phyloP scores from a whole-genome alignment of 1,140 invertebrate genomes.

The Tigriopus japonicus region DNA sequence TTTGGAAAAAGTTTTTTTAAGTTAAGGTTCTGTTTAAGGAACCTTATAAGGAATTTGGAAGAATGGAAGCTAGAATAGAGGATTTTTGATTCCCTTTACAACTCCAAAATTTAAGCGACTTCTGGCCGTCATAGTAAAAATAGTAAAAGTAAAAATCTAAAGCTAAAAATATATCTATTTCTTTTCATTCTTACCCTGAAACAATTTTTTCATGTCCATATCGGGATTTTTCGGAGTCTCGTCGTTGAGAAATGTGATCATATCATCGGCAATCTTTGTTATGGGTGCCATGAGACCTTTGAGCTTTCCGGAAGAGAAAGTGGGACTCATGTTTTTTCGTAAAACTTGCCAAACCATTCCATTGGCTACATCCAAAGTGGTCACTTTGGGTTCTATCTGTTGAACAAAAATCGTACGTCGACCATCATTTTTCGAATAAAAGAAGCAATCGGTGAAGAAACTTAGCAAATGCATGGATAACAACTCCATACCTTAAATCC shows the following conservation, averaged over 20 bases:
- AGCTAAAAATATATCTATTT: too few relatives aligned
- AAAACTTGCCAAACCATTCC: neutral
- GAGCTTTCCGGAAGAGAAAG: slow-evolving; percentile 12
- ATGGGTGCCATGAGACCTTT: slow-evolving; percentile 10
- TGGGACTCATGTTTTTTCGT: neutral
- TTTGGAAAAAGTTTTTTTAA: too few relatives aligned
- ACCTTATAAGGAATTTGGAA: neutral
- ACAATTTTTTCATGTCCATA: neutral
- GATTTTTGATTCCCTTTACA: too few relatives aligned
- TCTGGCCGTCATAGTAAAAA: too few relatives aligned
- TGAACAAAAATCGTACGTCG: too few relatives aligned
- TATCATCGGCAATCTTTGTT: neutral
- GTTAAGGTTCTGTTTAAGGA: too few relatives aligned
- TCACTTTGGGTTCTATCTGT: neutral
- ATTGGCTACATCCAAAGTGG: slow-evolving; percentile 1
- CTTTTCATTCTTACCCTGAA: neutral
- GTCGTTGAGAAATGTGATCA: neutral
- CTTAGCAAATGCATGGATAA: too few relatives aligned
- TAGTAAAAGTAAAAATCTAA: too few relatives aligned
- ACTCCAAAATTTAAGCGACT: too few relatives aligned
- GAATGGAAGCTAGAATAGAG: too few relatives aligned
- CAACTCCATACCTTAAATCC: neutral
- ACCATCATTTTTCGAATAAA: too few relatives aligned
- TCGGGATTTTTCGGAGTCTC: neutral
- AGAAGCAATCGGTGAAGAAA: too few relatives aligned